Evolutionary conservation across 2,888 invertebrate species (phyloP).

Genomic region (Aspidapion aeneum): DNA sequence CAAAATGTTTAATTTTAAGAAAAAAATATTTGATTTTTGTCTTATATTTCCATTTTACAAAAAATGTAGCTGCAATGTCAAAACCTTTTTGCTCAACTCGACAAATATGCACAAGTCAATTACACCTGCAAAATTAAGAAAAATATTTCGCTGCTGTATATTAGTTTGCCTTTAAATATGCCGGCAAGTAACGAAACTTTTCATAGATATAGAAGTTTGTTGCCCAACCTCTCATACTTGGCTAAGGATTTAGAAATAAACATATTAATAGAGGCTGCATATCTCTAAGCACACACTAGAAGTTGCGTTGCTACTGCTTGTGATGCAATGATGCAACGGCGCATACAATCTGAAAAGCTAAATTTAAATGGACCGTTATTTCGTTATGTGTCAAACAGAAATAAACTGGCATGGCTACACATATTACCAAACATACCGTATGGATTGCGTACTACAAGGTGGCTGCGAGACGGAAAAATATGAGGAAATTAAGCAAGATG

Average conservation of each 20-base stretch:
- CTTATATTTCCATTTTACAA: too few species aligned
- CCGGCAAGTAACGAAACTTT: neutral
- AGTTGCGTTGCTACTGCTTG: neutral
- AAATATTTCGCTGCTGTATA: neutral
- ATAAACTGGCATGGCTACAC: neutral
- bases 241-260: slow-evolving; percentile 4
- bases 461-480: neutral
- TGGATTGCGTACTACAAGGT: neutral
- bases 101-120: neutral
- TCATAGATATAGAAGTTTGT: neutral
- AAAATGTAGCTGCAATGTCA: too few species aligned
- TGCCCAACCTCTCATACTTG: slow-evolving; percentile 1
- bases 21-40: too few species aligned
- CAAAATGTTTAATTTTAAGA: too few species aligned
- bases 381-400: neutral
- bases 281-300: neutral
- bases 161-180: neutral
- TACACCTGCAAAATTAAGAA: slow-evolving; percentile 1
- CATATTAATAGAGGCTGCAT: slow-evolving; percentile 3
- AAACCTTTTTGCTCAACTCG: too few species aligned
- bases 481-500: neutral
- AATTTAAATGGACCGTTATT: neutral
- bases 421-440: neutral
- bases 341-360: neutral
- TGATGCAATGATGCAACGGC: neutral